Base-by-base conservation (phyloP, 2,888 invertebrate species). In the Taenaris catops region DNA sequence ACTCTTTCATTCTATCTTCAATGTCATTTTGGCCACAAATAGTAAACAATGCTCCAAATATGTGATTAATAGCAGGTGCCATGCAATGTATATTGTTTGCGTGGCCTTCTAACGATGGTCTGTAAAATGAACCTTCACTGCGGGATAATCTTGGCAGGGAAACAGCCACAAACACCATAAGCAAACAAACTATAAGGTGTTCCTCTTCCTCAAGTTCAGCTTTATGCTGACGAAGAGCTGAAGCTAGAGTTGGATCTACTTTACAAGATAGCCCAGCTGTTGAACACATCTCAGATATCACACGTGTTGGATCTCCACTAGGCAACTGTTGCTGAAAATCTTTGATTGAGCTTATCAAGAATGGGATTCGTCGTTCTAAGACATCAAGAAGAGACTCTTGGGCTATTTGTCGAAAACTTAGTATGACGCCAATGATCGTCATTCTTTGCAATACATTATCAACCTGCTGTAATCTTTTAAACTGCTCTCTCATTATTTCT, bases 11-110 rank as follows among this genome's bases (percentile, higher is more conserved):
- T 34, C 99, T 90, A 63, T 98, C 97, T 64, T 97, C 97, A 46
- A 98, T 97, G 66, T 99, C 99, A 11, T 95, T 96, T 64, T 96
- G 95, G 0, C 96, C 97, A 63, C 98, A 97, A 51, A 98, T 95
- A 1, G 97, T 96, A 63, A 99, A 99, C 33, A 99, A 80, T 1
- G 99, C 98, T 8, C 97, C 98, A 60, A 98, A 98, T 44, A 98
- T 95, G 54, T 96, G 95, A 64, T 97, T 98, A 19, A 99, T 95
- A 0, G 98, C 98, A 24, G 96, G 92, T 1, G 99, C 97, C 90
- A 99, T 94, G 65, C 99, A 99, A 71, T 99, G 99, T 43, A 96
- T 97, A 71, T 99, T 99, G 79, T 99, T 99, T n/a, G 96, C 93
- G 67, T 99, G 98, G 0, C 97, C 98, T 84, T 95, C 94, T 38